Evolutionary conservation across 2,113 vertebrate genomes (phyloP).

Genomic region (Sterrhoptilus dennistouni): DNA sequence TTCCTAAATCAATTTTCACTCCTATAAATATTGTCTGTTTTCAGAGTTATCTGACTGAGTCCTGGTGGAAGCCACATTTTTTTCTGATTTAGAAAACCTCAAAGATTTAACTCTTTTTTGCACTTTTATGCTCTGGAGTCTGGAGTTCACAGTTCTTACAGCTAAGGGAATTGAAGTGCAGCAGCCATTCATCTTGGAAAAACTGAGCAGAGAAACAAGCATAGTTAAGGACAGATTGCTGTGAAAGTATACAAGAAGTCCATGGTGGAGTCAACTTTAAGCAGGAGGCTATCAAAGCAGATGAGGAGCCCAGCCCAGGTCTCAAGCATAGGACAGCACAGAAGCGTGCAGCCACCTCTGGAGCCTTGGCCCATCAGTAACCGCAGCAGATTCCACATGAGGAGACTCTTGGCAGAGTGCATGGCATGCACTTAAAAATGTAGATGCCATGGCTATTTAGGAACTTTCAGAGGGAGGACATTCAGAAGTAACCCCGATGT

Average conservation of each 20-base stretch:
- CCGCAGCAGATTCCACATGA: rapidly evolving
- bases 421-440: rapidly evolving
- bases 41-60: not conserved
- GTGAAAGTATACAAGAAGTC: not conserved
- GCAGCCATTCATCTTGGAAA: rapidly evolving
- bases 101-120: not conserved
- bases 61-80: not conserved
- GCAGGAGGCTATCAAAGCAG: rapidly evolving
- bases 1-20: not conserved
- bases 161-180: not conserved
- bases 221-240: not conserved
- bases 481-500: rapidly evolving
- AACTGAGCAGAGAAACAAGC: rapidly evolving
- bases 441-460: rapidly evolving
- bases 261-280: rapidly evolving
- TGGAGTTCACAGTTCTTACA: not conserved
- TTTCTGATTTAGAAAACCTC: not conserved
- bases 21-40: not conserved
- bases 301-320: not conserved
- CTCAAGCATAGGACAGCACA: rapidly evolving
- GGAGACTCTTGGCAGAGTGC: rapidly evolving
- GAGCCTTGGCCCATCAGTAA: rapidly evolving
- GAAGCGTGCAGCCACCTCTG: rapidly evolving
- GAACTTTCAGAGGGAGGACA: not conserved
- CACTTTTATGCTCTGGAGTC: not conserved